Base-by-base conservation (phyloP, 2,113 vertebrate species). In the Paralichthys olivaceus region DNA sequence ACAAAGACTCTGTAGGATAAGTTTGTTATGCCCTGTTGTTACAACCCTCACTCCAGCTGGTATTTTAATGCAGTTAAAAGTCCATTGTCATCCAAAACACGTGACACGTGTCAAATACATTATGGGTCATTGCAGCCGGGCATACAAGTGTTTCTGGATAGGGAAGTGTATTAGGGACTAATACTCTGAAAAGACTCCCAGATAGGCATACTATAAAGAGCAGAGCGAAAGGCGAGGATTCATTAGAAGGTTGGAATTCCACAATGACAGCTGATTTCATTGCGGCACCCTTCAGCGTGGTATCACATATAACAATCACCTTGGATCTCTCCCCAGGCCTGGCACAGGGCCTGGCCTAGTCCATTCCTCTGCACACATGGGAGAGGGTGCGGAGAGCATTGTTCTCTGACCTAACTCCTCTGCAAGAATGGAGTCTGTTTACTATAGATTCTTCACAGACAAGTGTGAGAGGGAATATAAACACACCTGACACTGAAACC, bases 381-480 rank as follows among this genome's bases (percentile, higher is more conserved):
- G 45, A 60, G 58, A 47, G 2, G 55, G 43, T 1, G 3, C 8
- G 25, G 45, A 82, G 69, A 25, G 54, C 4, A 11, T 32, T 65
- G 51, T 69, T 55, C 67, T 77, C 53, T 29, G 23, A 63, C 47
- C 61, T 32, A 63, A 28, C 11, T 74, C 66, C 65, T 66, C 29
- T 63, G 58, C 14, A 80, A 68, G 25, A 81, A 40, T 8, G 23
- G 62, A 69, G 37, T 75, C 65, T 72, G 45, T 76, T 86, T 82
- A 77, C 83, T 32, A 26, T 0, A 0, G 58, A 64, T 72, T 85
- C 80, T 64, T 83, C 40, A 12, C 34, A 63, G 62, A 75, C 88
- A 88, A 85, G 88, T 84, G 88, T 34, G 80, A 83, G 76, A 47
- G 54, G 58, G 69, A 81, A 85, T 56, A 86, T 75, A 82, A 87